phyloP scores from a whole-genome alignment of 2,888 invertebrate genomes.

The Eledona agricola region DNA sequence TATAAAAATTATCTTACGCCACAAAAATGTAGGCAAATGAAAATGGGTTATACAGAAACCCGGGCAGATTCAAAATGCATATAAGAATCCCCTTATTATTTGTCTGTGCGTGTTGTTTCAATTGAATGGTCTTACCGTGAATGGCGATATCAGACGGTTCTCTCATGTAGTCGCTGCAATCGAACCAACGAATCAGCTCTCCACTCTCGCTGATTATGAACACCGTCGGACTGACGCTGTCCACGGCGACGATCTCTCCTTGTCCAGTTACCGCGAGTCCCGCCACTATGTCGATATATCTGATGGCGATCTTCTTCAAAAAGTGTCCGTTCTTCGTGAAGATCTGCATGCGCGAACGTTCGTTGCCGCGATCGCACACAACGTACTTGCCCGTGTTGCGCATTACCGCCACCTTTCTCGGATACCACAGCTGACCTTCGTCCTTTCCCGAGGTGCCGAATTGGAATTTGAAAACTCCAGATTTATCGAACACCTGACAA shows the following conservation, averaged over 20 bases:
- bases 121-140: conserved; percentile 70
- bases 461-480: conserved; percentile 90
- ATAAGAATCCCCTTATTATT: too few relatives aligned
- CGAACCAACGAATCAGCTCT: conserved; percentile 94
- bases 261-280: conserved; percentile 92
- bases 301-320: conserved; percentile 91
- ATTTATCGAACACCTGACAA: conserved; percentile 88
- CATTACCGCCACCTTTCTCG: conserved; percentile 93
- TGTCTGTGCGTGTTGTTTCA: not conserved
- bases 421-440: conserved; percentile 97
- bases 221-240: conserved; percentile 96
- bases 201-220: conserved; percentile 93
- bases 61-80: too few relatives aligned
- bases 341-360: conserved; percentile 96
- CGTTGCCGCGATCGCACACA: conserved; percentile 97
- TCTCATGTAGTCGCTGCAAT: conserved; percentile 97
- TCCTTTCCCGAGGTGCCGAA: conserved; percentile 96
- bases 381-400: conserved; percentile 88
- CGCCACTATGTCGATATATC: conserved; percentile 91
- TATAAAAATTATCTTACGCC: too few relatives aligned
- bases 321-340: conserved; percentile 96
- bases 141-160: conserved; percentile 98
- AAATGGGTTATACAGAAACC: too few relatives aligned
- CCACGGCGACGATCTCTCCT: conserved; percentile 95
- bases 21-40: too few relatives aligned